Conservation (phyloP, 1,140 invertebrate species). For the Drosophila oshimai region DNA sequence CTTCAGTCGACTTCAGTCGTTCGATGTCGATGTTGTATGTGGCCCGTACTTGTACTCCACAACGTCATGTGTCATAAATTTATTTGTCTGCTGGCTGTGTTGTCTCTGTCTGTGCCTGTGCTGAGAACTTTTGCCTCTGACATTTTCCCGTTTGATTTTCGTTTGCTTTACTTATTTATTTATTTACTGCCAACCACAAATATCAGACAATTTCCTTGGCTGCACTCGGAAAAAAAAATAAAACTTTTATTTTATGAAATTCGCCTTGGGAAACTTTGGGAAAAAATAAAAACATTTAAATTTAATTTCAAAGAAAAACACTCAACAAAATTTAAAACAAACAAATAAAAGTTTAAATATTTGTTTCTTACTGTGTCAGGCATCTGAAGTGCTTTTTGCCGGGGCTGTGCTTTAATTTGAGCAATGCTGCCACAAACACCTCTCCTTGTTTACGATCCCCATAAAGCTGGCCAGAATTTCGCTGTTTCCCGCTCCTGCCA, state of each 20-base stretch:
- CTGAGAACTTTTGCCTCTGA: constrained; percentile 64
- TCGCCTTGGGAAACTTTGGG: too few relatives aligned
- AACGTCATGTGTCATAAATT: constrained; percentile 77
- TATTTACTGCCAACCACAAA: constrained; percentile 51
- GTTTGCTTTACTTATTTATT: constrained; percentile 57
- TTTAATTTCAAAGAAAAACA: too few relatives aligned
- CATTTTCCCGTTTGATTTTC: constrained; percentile 52
- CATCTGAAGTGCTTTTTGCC: constrained; percentile 38
- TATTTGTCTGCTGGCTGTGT: constrained; percentile 61
- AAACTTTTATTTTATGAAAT: too few relatives aligned
- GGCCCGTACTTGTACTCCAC: constrained; percentile 28
- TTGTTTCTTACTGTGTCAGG: not conserved
- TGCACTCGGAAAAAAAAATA: not conserved
- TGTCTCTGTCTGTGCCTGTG: constrained; percentile 6
- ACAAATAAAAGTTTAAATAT: not conserved
- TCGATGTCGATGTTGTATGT: constrained; percentile 5
- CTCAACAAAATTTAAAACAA: too few relatives aligned
- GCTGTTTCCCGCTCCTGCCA: constrained; percentile 6
- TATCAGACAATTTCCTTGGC: constrained; percentile 13
- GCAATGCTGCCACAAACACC: constrained; percentile 23
- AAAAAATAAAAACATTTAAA: too few relatives aligned
- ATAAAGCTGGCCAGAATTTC: constrained; percentile 8
- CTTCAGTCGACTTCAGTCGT: constrained; percentile 56
- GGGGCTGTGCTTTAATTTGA: constrained; percentile 12
- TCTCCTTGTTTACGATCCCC: constrained; percentile 19